phyloP scores from a whole-genome alignment of 2,888 invertebrate genomes.

The Eretmocerus hayati region DNA sequence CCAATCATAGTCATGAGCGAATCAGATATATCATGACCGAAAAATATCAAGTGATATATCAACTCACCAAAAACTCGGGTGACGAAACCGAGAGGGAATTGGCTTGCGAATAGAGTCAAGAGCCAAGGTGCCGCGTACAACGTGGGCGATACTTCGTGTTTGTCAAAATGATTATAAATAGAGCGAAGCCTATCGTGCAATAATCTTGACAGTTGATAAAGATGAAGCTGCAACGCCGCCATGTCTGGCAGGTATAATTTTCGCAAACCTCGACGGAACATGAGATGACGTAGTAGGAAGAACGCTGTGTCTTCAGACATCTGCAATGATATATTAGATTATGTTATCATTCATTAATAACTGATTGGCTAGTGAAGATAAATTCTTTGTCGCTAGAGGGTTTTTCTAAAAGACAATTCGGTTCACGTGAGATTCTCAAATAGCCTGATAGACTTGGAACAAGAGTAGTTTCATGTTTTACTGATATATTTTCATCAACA shows the following conservation, averaged over 20 bases:
- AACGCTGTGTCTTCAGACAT: conserved; percentile 91
- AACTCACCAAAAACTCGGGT: conserved; percentile 81
- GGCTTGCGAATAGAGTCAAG: conserved; percentile 90
- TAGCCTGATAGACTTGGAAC: too few relatives aligned
- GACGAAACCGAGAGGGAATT: conserved; percentile 93
- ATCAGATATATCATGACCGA: too few relatives aligned
- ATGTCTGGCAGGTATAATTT: conserved; percentile 91
- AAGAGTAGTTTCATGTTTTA: too few relatives aligned
- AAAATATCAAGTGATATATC: conserved; percentile 4
- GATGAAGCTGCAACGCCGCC: conserved; percentile 80
- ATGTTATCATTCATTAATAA: conserved; percentile 17
- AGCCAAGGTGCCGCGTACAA: conserved; percentile 97
- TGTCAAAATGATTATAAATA: conserved; percentile 78
- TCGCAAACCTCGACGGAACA: conserved; percentile 83
- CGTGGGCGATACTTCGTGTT: conserved; percentile 86
- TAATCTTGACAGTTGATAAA: conserved; percentile 89
- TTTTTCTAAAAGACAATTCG: neutral
- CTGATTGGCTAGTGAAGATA: neutral
- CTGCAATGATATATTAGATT: conserved; percentile 53
- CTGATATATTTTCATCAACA: too few relatives aligned
- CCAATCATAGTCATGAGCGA: too few relatives aligned
- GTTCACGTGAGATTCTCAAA: too few relatives aligned
- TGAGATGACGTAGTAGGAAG: conserved; percentile 76
- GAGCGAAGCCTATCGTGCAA: conserved; percentile 82
- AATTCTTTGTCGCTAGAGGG: neutral